A percentile compares a stretch with the other conserved stretches of the same genome.
phyloP scores from a whole-genome alignment of 2,113 vertebrate species.

The Thalassoma bifasciatum region DNA sequence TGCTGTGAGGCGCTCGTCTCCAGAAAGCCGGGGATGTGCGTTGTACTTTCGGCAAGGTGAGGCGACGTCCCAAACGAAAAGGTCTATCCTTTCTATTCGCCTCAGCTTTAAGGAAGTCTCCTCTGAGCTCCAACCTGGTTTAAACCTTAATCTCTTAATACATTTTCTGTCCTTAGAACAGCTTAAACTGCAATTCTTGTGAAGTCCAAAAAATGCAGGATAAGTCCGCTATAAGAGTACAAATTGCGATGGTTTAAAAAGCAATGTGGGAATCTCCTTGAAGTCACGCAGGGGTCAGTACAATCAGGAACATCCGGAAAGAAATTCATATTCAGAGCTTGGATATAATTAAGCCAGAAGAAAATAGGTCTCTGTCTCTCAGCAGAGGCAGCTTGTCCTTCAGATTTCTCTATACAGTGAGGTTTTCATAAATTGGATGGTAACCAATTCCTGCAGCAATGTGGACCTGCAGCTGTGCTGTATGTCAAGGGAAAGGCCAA shows the following conservation, averaged over 20 bases:
- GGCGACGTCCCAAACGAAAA: conserved; percentile 50
- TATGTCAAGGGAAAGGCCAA: not conserved
- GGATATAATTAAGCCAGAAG: not conserved
- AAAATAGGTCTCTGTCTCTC: not conserved
- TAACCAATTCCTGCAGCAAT: conserved; percentile 3
- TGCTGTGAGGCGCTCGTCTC: conserved; percentile 53
- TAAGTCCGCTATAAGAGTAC: conserved; percentile 61
- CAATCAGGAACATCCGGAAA: conserved; percentile 21
- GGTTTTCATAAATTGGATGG: conserved; percentile 30
- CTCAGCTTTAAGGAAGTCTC: conserved; percentile 71
- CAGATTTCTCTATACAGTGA: not conserved
- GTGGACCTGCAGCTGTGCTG: not conserved
- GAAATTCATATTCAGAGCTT: conserved; percentile 1
- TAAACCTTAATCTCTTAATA: conserved; percentile 80
- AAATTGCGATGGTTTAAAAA: conserved; percentile 30
- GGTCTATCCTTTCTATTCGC: conserved; percentile 59
- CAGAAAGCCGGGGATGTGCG: conserved; percentile 51
- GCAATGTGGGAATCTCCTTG: conserved; percentile 44
- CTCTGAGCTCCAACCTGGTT: conserved; percentile 71
- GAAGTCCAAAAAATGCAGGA: conserved; percentile 70
- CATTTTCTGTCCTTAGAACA: conserved; percentile 75
- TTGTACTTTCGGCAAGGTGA: conserved; percentile 67
- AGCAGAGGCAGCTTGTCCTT: not conserved
- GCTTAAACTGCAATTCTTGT: conserved; percentile 78
- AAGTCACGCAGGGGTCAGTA: not conserved